A percentile compares a stretch with the other conserved stretches of the same genome.
phyloP scores from a whole-genome alignment of 2,113 vertebrate species.

The Sturnus vulgaris region DNA sequence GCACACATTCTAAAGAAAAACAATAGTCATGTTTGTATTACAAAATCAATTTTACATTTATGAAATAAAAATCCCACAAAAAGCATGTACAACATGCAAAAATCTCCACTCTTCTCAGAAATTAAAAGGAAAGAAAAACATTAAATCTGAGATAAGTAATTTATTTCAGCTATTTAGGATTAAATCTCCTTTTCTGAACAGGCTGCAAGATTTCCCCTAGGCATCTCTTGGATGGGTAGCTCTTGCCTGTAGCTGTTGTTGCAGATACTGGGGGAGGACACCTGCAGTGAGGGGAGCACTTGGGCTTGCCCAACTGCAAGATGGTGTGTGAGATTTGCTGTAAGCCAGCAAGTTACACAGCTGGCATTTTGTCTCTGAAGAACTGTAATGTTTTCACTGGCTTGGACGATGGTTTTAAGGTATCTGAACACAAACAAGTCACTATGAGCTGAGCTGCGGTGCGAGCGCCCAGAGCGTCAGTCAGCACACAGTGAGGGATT shows the following conservation, averaged over 20 bases:
- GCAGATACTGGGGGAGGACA: not conserved
- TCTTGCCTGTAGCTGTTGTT: not conserved
- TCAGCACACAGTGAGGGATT: not conserved
- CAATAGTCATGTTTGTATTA: not conserved
- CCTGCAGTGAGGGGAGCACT: not conserved
- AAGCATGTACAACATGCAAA: conserved; percentile 56
- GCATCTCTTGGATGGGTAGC: not conserved
- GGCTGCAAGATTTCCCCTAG: not conserved
- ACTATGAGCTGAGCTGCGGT: not conserved
- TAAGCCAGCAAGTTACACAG: not conserved
- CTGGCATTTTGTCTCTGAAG: not conserved
- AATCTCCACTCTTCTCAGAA: not conserved
- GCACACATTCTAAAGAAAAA: not conserved
- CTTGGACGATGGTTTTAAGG: not conserved
- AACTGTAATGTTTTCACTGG: conserved; percentile 6
- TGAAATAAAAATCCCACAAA: not conserved
- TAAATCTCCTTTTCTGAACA: not conserved
- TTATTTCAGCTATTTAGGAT: not conserved
- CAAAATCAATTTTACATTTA: not conserved
- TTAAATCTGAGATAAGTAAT: not conserved
- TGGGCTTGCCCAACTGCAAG: not conserved
- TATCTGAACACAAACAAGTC: conserved; percentile 1
- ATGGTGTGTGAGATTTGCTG: not conserved
- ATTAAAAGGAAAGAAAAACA: not conserved
- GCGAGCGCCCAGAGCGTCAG: not conserved